phyloP scores from a whole-genome alignment of 1,140 invertebrate genomes.

The Maconellicoccus hirsutus region DNA sequence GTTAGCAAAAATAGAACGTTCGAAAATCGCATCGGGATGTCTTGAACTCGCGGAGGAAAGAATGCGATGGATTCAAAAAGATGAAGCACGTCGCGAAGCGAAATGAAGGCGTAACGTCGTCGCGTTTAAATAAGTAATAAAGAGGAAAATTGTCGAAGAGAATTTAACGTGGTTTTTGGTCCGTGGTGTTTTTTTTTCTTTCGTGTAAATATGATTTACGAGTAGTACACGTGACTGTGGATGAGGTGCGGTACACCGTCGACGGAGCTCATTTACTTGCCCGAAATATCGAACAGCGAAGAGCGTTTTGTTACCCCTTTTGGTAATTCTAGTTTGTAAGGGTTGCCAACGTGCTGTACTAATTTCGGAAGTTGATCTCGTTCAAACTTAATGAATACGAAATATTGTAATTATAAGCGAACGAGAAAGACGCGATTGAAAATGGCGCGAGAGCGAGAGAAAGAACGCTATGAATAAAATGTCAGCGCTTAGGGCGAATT shows the following conservation, averaged over 20 bases:
- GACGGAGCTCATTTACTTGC: neutral
- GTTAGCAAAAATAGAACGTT: too few relatives aligned
- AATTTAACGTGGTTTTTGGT: too few relatives aligned
- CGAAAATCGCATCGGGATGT: too few relatives aligned
- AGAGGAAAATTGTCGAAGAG: too few relatives aligned
- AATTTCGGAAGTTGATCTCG: slow-evolving; percentile 11
- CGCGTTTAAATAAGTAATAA: too few relatives aligned
- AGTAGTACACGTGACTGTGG: neutral
- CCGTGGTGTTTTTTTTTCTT: too few relatives aligned
- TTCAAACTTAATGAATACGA: slow-evolving; percentile 18
- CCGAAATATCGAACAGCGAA: neutral
- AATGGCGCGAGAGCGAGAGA: neutral
- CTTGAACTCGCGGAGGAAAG: too few relatives aligned
- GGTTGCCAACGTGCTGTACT: slow-evolving; percentile 6
- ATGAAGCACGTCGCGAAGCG: too few relatives aligned
- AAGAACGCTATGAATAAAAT: slow-evolving; percentile 9
- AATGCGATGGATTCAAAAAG: too few relatives aligned
- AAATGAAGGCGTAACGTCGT: too few relatives aligned
- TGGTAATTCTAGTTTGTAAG: neutral
- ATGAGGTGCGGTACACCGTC: neutral
- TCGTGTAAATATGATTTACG: neutral
- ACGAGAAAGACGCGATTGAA: neutral
- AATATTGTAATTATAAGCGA: slow-evolving; percentile 17
- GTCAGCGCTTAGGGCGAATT: slow-evolving; percentile 12
- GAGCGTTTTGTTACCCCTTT: slow-evolving; percentile 12